These are phyloP conservation scores for Subacronicta megacephala DNA, from an alignment of 2,888 invertebrate genomes.

Conservation along the genomic window DNA sequence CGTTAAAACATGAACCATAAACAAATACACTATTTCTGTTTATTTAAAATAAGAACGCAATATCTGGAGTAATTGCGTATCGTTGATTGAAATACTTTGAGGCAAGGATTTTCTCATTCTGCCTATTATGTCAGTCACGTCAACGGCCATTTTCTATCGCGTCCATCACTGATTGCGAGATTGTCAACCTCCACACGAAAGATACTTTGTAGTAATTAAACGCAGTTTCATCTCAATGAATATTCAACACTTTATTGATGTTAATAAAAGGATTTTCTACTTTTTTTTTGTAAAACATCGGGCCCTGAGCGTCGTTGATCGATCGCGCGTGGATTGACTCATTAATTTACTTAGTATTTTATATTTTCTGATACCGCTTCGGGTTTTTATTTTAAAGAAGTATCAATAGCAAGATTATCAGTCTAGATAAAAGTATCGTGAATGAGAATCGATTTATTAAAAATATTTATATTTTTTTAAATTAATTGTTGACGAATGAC, in stretches of 20 bases:
- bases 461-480: conserved; percentile 3
- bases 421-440: conserved; percentile 31
- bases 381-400: conserved; percentile 33
- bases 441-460: conserved; percentile 7
- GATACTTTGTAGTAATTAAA: conserved; percentile 68
- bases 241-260: conserved; percentile 61
- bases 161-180: conserved; percentile 42
- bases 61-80: conserved; percentile 5
- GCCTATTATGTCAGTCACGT: conserved; percentile 51
- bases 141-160: conserved; percentile 42
- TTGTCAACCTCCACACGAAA: conserved; percentile 54
- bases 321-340: conserved; percentile 55
- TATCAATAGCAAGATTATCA: conserved; percentile 40
- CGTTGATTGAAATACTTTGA: conserved; percentile 18
- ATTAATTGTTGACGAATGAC: background rate
- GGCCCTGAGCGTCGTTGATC: conserved; percentile 45
- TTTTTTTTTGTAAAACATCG: conserved; percentile 42
- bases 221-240: conserved; percentile 64
- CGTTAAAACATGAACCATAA: too few relatives aligned
- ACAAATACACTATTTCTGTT: background rate
- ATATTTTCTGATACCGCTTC: conserved; percentile 35
- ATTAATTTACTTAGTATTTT: conserved; percentile 48
- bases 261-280: conserved; percentile 55
- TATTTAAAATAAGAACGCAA: conserved; percentile 1
- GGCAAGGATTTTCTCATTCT: conserved; percentile 39